These are phyloP conservation scores for Albula goreensis DNA, from an alignment of 2,113 vertebrate species.

Conservation along the genomic window DNA sequence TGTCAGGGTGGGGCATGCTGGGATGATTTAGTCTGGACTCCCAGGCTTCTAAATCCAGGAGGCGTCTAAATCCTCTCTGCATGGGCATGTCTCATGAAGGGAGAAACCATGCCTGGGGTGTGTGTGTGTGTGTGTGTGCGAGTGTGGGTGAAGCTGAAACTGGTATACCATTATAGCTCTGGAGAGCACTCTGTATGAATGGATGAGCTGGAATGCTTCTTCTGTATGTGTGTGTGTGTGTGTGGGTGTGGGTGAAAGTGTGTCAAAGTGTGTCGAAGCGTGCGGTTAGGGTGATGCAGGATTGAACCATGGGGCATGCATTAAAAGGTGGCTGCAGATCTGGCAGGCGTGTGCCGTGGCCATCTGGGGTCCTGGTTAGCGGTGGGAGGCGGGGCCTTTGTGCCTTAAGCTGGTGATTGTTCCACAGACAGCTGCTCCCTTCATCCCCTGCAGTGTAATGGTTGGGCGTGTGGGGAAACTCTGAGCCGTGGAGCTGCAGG, in stretches of 20 bases:
- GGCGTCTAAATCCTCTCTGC: neutral
- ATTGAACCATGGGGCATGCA: neutral
- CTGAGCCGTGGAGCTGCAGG: slow-evolving; percentile 8
- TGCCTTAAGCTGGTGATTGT: neutral
- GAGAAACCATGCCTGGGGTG: neutral
- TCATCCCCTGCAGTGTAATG: neutral
- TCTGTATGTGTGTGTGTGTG: neutral
- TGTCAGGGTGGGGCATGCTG: neutral
- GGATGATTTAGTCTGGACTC: neutral
- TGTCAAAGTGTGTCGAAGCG: too few relatives aligned
- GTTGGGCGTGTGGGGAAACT: neutral
- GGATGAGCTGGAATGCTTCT: neutral
- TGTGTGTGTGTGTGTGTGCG: neutral
- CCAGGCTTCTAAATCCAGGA: neutral
- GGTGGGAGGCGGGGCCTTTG: neutral
- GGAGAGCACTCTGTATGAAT: neutral
- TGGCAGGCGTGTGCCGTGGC: neutral
- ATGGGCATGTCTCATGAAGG: neutral
- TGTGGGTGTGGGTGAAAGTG: too few relatives aligned
- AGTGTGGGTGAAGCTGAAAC: neutral
- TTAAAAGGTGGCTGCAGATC: slow-evolving; percentile 1
- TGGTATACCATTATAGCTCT: neutral
- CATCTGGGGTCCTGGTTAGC: neutral
- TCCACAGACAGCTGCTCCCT: neutral
- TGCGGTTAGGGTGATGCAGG: neutral